Base-by-base conservation (phyloP, 2,797 vertebrate genomes). In the Bradypodion pumilum region DNA sequence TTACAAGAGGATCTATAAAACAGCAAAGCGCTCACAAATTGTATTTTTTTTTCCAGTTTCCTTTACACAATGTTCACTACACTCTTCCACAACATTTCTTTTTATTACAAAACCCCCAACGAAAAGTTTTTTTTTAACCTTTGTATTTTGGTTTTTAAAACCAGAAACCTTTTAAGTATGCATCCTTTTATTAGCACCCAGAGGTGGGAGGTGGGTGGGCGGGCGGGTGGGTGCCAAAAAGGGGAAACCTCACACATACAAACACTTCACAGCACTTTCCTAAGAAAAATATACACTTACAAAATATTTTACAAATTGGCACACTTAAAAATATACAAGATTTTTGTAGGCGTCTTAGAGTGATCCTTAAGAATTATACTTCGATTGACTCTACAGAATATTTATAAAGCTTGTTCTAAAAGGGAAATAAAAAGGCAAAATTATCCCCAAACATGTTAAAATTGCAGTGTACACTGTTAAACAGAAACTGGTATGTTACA, bases 211-310 rank as follows among this genome's bases (percentile, higher is more conserved):
- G n/a, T n/a, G 95, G 91, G 97, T n/a, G n/a, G n/a, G 97, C n/a
- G n/a, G n/a, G n/a, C n/a, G n/a, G n/a, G n/a, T n/a, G 98, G 97
- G 98, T 97, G 97, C 97, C 97, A 97, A 98, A 99, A 99, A 98
- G 98, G 98, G 98, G 97, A 98, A 98, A 98, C 97, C 95, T 95
- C 96, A 95, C 95, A 96, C 96, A 98, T 98, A 99, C 98, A 98
- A 98, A 99, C 98, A 99, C 98, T 99, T 98, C 99, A 99, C 99
- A 98, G 97, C 98, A 99, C 99, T 99, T 99, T 95, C 97, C 99
- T 99, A 99, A 99, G 98, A 99, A 99, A 99, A 99, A 99, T 99
- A 99, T 99, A 99, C 99, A 99, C 98, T 98, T 99, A 99, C 98
- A 99, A 99, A 99, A 99, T 99, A 99, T 99, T 97, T 99, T 99